Conservation (phyloP, 2,888 invertebrate species). For the Lobophora halterata region DNA sequence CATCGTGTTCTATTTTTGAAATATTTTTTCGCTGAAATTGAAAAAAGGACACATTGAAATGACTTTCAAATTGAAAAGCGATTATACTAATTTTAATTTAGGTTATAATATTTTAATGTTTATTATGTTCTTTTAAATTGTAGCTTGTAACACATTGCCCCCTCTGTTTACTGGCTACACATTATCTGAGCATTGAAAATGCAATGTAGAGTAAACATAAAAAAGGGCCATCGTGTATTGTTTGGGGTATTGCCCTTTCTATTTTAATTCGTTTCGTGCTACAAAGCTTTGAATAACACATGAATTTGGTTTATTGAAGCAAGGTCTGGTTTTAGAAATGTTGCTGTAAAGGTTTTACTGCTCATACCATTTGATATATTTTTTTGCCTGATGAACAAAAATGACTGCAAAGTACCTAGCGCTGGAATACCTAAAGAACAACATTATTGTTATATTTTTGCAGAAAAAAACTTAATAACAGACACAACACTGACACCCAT, state of each 20-base stretch:
- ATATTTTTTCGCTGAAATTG: neutral
- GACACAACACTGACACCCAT: too few species aligned
- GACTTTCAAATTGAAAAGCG: neutral
- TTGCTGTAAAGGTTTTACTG: slow-evolving; percentile 7
- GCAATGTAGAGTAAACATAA: slow-evolving; percentile 34
- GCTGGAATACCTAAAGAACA: too few species aligned
- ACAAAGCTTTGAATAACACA: slow-evolving; percentile 15
- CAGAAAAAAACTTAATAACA: too few species aligned
- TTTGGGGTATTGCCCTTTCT: slow-evolving; percentile 37
- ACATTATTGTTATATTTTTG: too few species aligned
- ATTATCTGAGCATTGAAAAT: slow-evolving; percentile 34
- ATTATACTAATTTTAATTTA: neutral
- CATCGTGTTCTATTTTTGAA: slow-evolving; percentile 6
- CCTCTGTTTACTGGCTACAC: slow-evolving; percentile 38
- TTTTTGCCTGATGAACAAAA: slow-evolving; percentile 2
- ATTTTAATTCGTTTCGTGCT: slow-evolving; percentile 33
- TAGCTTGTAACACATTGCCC: slow-evolving; percentile 32
- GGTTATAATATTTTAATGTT: too few species aligned
- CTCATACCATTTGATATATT: slow-evolving; percentile 2
- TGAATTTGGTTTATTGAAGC: slow-evolving; percentile 14
- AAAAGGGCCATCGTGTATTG: slow-evolving; percentile 34
- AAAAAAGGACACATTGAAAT: neutral
- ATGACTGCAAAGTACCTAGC: neutral
- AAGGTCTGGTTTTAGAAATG: neutral
- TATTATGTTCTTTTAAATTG: slow-evolving; percentile 7